phyloP scores from a whole-genome alignment of 1,140 invertebrate genomes.

The Bathynomus jamesi region DNA sequence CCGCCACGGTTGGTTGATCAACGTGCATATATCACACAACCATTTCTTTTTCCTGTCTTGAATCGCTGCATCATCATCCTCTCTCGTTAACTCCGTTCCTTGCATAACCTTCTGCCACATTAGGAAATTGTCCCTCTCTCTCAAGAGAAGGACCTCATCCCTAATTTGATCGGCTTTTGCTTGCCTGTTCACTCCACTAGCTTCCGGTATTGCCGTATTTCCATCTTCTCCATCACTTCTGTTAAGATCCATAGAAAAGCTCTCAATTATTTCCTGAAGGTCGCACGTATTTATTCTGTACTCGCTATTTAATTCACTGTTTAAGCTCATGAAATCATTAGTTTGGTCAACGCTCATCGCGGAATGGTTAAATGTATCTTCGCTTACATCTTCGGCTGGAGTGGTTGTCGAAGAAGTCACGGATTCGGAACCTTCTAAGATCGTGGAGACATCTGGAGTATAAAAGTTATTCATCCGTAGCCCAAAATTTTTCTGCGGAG shows the following conservation, averaged over 20 bases:
- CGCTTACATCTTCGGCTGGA: constrained; percentile 37
- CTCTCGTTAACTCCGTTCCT: constrained; percentile 5
- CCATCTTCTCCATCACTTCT: constrained; percentile 27
- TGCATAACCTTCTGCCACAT: constrained; percentile 15
- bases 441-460: constrained; percentile 41
- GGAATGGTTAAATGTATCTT: background rate
- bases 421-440: constrained; percentile 41
- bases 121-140: constrained; percentile 17
- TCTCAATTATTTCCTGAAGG: constrained; percentile 29
- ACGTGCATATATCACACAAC: constrained; percentile 50
- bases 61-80: constrained; percentile 13
- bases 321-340: background rate
- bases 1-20: constrained; percentile 51
- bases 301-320: constrained; percentile 24
- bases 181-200: background rate
- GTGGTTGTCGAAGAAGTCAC: constrained; percentile 38
- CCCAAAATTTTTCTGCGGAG: constrained; percentile 34
- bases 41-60: constrained; percentile 41
- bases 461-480: constrained; percentile 39
- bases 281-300: constrained; percentile 14
- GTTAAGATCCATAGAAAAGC: constrained; percentile 20
- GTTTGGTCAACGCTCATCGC: background rate
- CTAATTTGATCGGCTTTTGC: constrained; percentile 22
- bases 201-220: background rate
- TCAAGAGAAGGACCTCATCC: constrained; percentile 13